These are phyloP conservation scores for Notechis scutatus DNA, from an alignment of 2,113 vertebrate genomes.

Conservation along the genomic window DNA sequence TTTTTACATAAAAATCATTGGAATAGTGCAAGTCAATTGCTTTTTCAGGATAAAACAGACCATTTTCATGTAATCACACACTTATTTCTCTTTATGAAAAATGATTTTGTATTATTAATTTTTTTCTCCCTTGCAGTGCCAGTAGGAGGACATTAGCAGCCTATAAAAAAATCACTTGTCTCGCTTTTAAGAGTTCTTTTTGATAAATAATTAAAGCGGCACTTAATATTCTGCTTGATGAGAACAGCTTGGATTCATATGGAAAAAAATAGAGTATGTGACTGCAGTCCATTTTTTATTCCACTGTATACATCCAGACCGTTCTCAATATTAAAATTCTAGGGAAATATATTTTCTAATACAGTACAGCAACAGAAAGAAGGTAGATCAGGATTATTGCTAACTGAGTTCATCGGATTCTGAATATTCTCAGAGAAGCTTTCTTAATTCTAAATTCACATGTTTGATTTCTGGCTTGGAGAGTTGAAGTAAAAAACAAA, in stretches of 20 bases:
- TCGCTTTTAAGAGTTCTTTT: background rate
- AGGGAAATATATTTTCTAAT: background rate
- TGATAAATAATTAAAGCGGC: constrained; percentile 6
- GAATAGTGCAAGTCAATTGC: background rate
- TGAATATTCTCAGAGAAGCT: background rate
- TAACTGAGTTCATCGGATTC: background rate
- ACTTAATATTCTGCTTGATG: background rate
- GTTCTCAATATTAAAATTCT: background rate
- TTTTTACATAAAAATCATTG: background rate
- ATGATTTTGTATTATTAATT: background rate
- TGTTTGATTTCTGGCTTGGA: background rate
- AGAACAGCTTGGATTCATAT: background rate
- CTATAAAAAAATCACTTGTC: background rate
- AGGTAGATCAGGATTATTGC: background rate
- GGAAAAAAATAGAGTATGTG: background rate
- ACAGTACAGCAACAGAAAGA: background rate
- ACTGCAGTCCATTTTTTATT: background rate
- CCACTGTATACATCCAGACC: background rate
- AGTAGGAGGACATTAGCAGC: background rate
- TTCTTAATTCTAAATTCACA: background rate
- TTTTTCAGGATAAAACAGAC: background rate
- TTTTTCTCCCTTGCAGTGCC: too few relatives aligned
- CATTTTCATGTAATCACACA: background rate
- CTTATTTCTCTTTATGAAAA: background rate
- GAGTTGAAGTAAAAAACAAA: background rate